Base-by-base conservation (phyloP, 64 coral and sea anemone genomes). In the Hydrozoanthus tunicans region DNA sequence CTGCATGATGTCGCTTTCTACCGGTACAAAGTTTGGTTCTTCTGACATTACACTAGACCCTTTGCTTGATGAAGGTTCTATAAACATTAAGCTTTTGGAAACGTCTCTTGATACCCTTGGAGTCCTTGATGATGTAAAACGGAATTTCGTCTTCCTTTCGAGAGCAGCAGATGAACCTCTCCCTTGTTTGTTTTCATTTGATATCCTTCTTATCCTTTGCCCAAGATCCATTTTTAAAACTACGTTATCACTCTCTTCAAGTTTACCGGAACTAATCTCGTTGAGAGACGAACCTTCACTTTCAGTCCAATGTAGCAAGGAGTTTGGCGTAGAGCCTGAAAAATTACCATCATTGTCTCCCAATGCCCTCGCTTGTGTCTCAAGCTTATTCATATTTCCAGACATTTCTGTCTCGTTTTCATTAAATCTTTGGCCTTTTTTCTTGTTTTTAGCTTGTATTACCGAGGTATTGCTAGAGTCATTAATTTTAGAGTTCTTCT, bases 161-260 rank as follows among this genome's bases (percentile, higher is more conserved):
- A 14, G 12, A 58, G 54, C 15, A 58, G 10, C 7, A 14, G 56
- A 75, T 24, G 23, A 70, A 4, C 60, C 54, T 88, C 1, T 58
- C 7, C 15, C 70, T 25, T 73, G 20, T 14, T 2, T 14, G 10
- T 43, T 7, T 32, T 61, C 20, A 23, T 27, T 14, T 63, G 13
- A 64, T 9, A 3, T 76, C 53, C 26, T 43, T 12, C 69, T 57
- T 27, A 26, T 6, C 11, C 20, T 54, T 9, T 70, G 15, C 70
- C 64, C 63, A 20, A 85, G 24, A 51, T 88, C 84, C 84, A 74
- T 75, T 88, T 17, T 88, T 56, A 88, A 6, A 5, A 88, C 6
- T 9, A 73, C 51, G 15, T 88, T 88, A 27, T 60, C 69, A 70
- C 84, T 88, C 25, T 56, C 70, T 60, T 88, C 84, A 88, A 88